Percentiles rank a stretch among this genome's conserved stretches.
Evolutionary conservation across 2,113 vertebrate genomes (phyloP).

Genomic region (Crotophaga sulcirostris): DNA sequence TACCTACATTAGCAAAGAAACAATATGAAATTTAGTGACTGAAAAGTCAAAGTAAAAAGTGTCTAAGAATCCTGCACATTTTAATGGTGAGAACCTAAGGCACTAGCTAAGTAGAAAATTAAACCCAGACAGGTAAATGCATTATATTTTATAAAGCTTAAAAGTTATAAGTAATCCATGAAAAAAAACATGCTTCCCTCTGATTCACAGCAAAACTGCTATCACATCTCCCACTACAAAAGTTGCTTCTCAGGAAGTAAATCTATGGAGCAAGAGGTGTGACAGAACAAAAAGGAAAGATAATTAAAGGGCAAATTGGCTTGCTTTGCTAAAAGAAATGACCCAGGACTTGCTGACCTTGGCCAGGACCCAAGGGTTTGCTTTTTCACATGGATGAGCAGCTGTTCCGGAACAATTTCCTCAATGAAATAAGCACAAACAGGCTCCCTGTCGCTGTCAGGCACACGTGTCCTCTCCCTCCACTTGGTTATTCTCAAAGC

Average conservation of each 20-base stretch:
- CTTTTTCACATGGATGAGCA: slow-evolving; percentile 61
- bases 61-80: neutral
- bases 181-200: neutral
- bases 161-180: neutral
- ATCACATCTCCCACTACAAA: neutral
- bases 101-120: neutral
- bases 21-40: neutral
- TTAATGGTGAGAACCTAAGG: neutral
- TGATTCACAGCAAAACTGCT: neutral
- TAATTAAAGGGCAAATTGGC: slow-evolving; percentile 53
- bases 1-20: neutral
- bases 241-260: neutral
- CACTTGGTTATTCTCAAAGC: slow-evolving; percentile 20
- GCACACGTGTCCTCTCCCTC: slow-evolving; percentile 8
- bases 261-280: slow-evolving; percentile 5
- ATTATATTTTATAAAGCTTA: neutral
- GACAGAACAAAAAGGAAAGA: slow-evolving; percentile 18
- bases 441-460: slow-evolving; percentile 18
- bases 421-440: slow-evolving; percentile 51
- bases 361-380: slow-evolving; percentile 49
- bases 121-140: neutral
- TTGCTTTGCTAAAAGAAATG: slow-evolving; percentile 53
- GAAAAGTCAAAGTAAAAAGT: too few species aligned
- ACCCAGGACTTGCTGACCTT: slow-evolving; percentile 62
- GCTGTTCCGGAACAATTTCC: slow-evolving; percentile 64